Conservation (phyloP, 2,888 invertebrate genomes). For the Leptinotarsa tumamoca region DNA sequence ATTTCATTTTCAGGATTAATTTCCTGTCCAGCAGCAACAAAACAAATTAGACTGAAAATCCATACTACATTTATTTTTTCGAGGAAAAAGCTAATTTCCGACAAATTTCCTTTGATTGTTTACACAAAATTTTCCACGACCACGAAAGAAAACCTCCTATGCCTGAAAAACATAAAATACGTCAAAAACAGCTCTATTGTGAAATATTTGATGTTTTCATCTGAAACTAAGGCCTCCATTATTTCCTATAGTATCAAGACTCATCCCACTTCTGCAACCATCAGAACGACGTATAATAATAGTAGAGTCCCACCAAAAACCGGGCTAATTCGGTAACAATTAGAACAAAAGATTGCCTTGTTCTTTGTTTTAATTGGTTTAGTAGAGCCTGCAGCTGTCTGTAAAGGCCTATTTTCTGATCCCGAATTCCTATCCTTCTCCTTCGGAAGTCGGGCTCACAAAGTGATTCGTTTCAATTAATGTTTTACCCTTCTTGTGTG, state of each 20-base stretch:
- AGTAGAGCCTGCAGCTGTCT: conserved; percentile 55
- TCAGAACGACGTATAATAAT: conserved; percentile 7
- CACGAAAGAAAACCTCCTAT: no score
- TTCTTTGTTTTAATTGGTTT: conserved; percentile 60
- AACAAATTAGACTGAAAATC: background rate
- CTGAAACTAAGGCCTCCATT: background rate
- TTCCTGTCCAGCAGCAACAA: no score
- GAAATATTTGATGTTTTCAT: background rate
- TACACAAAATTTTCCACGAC: no score
- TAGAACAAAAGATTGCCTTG: conserved; percentile 56
- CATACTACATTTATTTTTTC: background rate
- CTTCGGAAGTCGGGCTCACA: conserved; percentile 42
- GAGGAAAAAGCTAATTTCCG: background rate
- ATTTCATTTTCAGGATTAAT: background rate
- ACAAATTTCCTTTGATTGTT: background rate
- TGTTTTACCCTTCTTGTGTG: conserved; percentile 53
- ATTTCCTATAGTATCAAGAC: background rate
- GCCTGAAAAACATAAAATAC: no score
- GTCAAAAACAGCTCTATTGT: no score
- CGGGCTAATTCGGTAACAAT: conserved; percentile 56
- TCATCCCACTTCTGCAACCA: conserved; percentile 7
- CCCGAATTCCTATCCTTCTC: conserved; percentile 46
- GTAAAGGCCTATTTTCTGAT: conserved; percentile 55
- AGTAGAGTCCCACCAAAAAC: conserved; percentile 45
- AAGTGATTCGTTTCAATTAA: conserved; percentile 59